These are phyloP conservation scores for Onychomys leucogaster DNA, from an alignment of 2,797 vertebrate species.

Conservation along the genomic window DNA sequence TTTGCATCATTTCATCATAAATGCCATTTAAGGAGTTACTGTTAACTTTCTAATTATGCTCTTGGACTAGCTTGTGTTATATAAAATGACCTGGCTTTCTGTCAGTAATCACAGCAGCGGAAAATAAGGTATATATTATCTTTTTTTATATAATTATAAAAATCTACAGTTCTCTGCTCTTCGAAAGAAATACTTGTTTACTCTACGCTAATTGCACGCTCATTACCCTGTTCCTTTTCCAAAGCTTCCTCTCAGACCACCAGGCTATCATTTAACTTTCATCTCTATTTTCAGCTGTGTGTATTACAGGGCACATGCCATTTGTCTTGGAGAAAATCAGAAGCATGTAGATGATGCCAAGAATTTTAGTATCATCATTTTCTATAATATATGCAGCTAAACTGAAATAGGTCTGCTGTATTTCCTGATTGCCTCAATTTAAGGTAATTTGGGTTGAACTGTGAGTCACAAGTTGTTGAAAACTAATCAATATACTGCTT, in stretches of 20 bases:
- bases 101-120: conserved; percentile 36
- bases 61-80: background rate
- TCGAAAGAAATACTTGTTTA: conserved; percentile 34
- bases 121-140: conserved; percentile 21
- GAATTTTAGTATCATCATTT: conserved; percentile 19
- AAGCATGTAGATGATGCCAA: conserved; percentile 54
- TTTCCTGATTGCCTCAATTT: conserved; percentile 74
- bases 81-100: conserved; percentile 15
- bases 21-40: conserved; percentile 13
- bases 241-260: conserved; percentile 38
- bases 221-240: background rate
- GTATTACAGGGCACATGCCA: conserved; percentile 52
- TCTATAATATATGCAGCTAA: conserved; percentile 59
- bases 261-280: conserved; percentile 22
- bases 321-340: conserved; percentile 64
- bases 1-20: conserved; percentile 34
- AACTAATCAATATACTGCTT: conserved; percentile 77
- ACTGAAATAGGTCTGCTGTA: conserved; percentile 59
- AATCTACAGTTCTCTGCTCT: background rate
- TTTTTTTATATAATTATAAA: conserved; percentile 25
- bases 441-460: conserved; percentile 75
- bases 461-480: conserved; percentile 72
- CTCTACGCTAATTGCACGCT: conserved; percentile 13
- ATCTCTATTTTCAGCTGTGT: conserved; percentile 32
- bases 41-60: conserved; percentile 58